Evolutionary conservation across 30 jellyfish, hydroid and myxozoan genomes (phyloP).

Genomic region (Aurelia sp.): DNA sequence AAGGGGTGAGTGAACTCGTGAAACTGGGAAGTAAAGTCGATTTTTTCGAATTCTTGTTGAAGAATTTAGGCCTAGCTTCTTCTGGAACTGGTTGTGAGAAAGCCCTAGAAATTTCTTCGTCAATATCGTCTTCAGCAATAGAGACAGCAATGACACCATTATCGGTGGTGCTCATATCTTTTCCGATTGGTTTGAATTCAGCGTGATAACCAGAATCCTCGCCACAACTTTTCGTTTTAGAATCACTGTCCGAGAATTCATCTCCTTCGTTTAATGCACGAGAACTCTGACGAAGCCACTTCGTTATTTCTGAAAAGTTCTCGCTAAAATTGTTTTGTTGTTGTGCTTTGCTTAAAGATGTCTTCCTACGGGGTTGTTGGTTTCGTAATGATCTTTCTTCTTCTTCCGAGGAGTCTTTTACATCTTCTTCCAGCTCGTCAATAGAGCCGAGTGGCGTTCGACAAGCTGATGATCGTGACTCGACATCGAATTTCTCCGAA

Average conservation of each 20-base stretch:
- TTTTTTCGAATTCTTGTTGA: neutral
- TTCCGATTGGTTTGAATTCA: neutral
- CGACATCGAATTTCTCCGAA: conserved; percentile 34
- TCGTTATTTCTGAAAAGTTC: conserved; percentile 32
- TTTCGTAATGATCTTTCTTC: neutral
- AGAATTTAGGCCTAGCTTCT: neutral
- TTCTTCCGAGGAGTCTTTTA: neutral
- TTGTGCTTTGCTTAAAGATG: conserved; percentile 26
- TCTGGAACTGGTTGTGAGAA: neutral
- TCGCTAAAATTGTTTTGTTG: conserved; percentile 14
- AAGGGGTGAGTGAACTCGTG: too few species aligned
- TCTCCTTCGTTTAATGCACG: neutral
- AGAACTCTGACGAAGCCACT: conserved; percentile 47
- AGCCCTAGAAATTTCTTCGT: conserved; percentile 24
- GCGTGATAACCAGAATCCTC: neutral
- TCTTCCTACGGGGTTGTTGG: neutral
- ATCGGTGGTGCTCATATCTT: neutral
- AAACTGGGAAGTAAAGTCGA: neutral
- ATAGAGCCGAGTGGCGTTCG: conserved; percentile 66
- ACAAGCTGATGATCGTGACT: conserved; percentile 47
- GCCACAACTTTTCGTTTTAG: conserved; percentile 24
- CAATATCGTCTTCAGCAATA: conserved; percentile 14
- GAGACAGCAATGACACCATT: neutral
- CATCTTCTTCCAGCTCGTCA: conserved; percentile 58
- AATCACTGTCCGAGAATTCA: conserved; percentile 32